phyloP scores from a whole-genome alignment of 2,113 vertebrate genomes.

The Lasiurus cinereus region DNA sequence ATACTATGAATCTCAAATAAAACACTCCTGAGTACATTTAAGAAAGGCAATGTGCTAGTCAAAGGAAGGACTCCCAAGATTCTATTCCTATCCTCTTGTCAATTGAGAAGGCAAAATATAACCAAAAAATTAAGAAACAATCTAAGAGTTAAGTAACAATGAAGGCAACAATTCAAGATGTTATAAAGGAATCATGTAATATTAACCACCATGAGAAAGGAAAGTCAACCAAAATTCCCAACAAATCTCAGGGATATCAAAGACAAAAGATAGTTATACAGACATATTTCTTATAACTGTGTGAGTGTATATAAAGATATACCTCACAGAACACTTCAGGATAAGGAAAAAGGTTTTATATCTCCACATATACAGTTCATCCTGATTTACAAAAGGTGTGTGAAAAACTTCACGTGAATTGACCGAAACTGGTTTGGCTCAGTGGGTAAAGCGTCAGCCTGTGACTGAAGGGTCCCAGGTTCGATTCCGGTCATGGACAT shows the following conservation, averaged over 20 bases:
- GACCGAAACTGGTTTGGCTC: too few species aligned
- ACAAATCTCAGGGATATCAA: not conserved
- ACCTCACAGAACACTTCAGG: not conserved
- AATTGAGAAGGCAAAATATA: constrained; percentile 25
- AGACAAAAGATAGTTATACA: constrained; percentile 17
- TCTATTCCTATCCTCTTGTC: not conserved
- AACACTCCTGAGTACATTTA: not conserved
- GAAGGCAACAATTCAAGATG: constrained; percentile 29
- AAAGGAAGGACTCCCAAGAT: not conserved
- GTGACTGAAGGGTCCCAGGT: too few species aligned
- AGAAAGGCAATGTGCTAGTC: not conserved
- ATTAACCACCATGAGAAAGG: not conserved
- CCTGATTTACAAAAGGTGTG: not conserved
- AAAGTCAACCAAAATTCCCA: not conserved
- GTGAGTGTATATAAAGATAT: not conserved
- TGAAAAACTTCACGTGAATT: constrained; percentile 28
- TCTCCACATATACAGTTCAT: not conserved
- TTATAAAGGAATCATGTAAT: constrained; percentile 31
- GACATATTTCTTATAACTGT: not conserved
- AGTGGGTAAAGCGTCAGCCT: too few species aligned
- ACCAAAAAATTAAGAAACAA: constrained; percentile 24
- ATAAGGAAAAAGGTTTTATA: not conserved
- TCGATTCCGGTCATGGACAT: too few species aligned
- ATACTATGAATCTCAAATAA: constrained; percentile 28
- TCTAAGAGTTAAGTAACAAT: constrained; percentile 50